Evolutionary conservation across 1,140 invertebrate species (phyloP).

Genomic region (Lepidostoma basale): DNA sequence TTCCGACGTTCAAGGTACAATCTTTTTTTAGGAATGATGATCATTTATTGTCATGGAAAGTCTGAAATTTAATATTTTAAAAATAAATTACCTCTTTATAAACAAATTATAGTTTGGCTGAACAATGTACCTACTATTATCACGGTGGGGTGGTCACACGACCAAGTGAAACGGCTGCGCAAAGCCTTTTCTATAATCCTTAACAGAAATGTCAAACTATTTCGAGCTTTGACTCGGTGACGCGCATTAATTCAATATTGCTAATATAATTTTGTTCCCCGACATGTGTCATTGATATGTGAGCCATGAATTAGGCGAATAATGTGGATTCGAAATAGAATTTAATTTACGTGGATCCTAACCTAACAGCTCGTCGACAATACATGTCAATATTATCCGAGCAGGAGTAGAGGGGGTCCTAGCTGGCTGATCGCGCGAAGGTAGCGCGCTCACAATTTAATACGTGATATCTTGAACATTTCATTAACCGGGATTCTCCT

Average conservation of each 20-base stretch:
- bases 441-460: background rate
- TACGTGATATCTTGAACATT: conserved; percentile 19
- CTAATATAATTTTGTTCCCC: background rate
- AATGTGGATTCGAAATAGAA: conserved; percentile 6
- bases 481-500: background rate
- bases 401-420: background rate
- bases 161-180: too few relatives aligned
- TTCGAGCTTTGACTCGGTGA: background rate
- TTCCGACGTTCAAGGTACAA: too few relatives aligned
- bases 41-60: too few relatives aligned
- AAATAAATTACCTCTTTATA: too few relatives aligned
- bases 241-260: conserved; percentile 7
- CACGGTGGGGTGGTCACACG: too few relatives aligned
- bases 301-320: background rate
- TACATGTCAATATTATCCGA: conserved; percentile 12
- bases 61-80: too few relatives aligned
- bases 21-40: too few relatives aligned
- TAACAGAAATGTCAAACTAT: background rate
- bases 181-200: too few relatives aligned
- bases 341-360: conserved; percentile 5
- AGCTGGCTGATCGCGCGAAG: conserved; percentile 4
- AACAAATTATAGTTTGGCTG: too few relatives aligned
- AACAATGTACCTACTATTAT: too few relatives aligned
- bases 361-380: background rate
- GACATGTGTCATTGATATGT: background rate